Percentiles rank a stretch among this genome's conserved stretches.
Evolutionary conservation across 2,113 vertebrate genomes (phyloP).

Genomic region (Chelonoidis abingdonii): DNA sequence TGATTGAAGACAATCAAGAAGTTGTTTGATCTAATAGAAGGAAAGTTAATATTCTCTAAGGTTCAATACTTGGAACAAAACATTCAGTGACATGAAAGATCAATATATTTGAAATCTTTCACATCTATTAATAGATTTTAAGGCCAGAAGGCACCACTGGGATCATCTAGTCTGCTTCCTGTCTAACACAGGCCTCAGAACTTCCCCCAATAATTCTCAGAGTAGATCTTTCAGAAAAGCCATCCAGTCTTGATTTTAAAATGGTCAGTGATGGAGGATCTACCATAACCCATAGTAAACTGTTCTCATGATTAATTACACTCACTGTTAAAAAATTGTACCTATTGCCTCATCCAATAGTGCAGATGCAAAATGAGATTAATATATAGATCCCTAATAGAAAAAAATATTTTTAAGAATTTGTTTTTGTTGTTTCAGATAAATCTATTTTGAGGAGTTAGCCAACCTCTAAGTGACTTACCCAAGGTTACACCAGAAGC

Average conservation of each 20-base stretch:
- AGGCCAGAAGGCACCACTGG: background rate
- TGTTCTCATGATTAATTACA: background rate
- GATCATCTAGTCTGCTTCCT: background rate
- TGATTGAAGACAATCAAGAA: background rate
- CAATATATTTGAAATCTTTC: background rate
- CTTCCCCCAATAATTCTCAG: background rate
- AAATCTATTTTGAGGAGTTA: background rate
- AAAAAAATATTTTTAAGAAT: background rate
- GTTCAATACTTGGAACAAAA: background rate
- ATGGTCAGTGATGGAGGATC: background rate
- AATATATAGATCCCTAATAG: background rate
- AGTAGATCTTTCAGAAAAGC: background rate
- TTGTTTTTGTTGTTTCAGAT: background rate
- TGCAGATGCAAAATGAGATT: background rate
- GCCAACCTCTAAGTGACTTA: background rate
- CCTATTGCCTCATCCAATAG: background rate
- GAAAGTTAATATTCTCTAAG: background rate
- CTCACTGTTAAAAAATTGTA: background rate
- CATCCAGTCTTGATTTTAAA: background rate
- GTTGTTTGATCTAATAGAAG: background rate
- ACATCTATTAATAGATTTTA: background rate
- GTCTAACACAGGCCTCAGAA: background rate
- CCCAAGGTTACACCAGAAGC: background rate
- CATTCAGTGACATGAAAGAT: background rate
- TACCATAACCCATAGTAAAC: background rate